Evolutionary conservation across 2,888 invertebrate genomes (phyloP), one percentile per base, ranked within the genome.

Genomic region (Tenthredo notha): DNA sequence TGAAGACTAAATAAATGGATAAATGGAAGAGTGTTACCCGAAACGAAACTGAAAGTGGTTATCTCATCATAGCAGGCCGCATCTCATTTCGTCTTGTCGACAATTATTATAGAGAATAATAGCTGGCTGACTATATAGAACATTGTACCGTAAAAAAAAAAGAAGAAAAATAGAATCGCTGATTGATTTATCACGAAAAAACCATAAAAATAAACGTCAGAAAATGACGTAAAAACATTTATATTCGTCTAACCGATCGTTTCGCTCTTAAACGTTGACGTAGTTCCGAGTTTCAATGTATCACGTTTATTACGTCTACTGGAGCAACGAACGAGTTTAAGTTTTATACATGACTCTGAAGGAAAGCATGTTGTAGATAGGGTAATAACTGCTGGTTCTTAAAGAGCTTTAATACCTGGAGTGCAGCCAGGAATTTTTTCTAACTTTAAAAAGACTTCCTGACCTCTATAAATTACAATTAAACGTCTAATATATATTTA

Each of bases 11-110:
- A 58, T 40, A 80, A 61, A 80, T 61, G 40, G 61, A 58, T 40
- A 80, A 61, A 80, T 61, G 40, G 80, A 9, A 61, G 40, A 18
- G 80, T 80, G 47, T 21, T 80, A 58, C n/a, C 58, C 80, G 80
- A 80, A 33, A 61, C 80, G 80, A 61, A 33, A 61, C 58, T 43
- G 80, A 80, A 80, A 40, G 61, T 61, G 80, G 37, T 61, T 40
- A 80, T 80, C 80, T 61, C 43, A 40, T 61, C 33, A 40, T 61
- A 9, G 21, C 80, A 61, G 1, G 15, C 40, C 40, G 61, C 61
- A 61, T 61, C 80, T 80, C 40, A 80, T 80, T 21, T 18, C 21
- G 25, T n/a, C 37, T 50, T 9, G 37, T 61, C 37, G 37, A 80
- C 80, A 15, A 15, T 9, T 54, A 18, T 61, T 21, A 33, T 7